Evolutionary conservation across 2,113 vertebrate genomes (phyloP).

Genomic region (Columba janthina): DNA sequence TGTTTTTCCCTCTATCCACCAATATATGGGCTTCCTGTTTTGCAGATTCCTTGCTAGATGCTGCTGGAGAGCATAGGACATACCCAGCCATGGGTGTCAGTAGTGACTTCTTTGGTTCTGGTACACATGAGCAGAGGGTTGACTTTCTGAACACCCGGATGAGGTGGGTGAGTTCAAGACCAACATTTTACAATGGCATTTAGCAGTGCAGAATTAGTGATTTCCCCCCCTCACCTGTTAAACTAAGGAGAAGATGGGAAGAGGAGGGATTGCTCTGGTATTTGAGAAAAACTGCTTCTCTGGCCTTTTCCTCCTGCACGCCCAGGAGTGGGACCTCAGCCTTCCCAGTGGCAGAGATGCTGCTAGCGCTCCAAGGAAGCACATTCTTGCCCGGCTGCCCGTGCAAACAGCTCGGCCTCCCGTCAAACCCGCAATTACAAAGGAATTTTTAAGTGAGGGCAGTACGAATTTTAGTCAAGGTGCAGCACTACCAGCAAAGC

Average conservation of each 20-base stretch:
- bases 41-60: neutral
- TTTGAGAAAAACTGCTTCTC: neutral
- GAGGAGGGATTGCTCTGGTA: neutral
- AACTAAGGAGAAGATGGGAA: neutral
- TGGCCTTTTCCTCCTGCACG: fast-evolving
- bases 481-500: neutral
- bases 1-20: fast-evolving
- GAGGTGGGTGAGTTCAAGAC: neutral
- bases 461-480: neutral
- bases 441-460: constrained; percentile 40
- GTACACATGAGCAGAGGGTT: fast-evolving
- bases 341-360: neutral
- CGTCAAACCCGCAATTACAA: neutral
- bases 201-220: neutral
- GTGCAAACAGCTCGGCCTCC: constrained; percentile 22
- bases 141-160: neutral
- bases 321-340: neutral
- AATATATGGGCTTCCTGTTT: neutral
- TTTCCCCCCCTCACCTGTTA: neutral
- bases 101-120: neutral
- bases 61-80: neutral
- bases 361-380: neutral
- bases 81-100: fast-evolving
- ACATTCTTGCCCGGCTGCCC: neutral
- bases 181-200: neutral